These are phyloP conservation scores for Laspeyria flexula DNA, from an alignment of 2,888 invertebrate genomes.

Conservation along the genomic window DNA sequence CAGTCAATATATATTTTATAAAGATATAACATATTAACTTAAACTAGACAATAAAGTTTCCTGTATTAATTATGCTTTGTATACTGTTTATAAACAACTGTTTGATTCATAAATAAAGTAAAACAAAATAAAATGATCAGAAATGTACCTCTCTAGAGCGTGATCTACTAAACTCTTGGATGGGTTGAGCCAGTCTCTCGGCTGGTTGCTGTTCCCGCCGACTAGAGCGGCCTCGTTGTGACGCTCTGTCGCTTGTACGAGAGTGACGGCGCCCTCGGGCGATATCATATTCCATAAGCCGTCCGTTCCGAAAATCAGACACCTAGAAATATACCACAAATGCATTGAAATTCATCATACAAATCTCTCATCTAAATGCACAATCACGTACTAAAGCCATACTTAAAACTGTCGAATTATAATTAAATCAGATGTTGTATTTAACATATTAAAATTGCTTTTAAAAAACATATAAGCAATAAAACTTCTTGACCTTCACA, in stretches of 20 bases:
- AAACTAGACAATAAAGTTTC: too few relatives aligned
- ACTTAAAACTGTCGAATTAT: too few relatives aligned
- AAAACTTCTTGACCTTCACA: too few relatives aligned
- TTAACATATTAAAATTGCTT: too few relatives aligned
- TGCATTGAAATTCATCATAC: not conserved
- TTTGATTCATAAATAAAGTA: not conserved
- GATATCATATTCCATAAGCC: conserved; percentile 98
- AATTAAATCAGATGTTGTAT: too few relatives aligned
- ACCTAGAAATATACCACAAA: conserved; percentile 78
- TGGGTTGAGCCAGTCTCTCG: conserved; percentile 93
- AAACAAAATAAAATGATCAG: not conserved
- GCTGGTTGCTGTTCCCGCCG: conserved; percentile 71
- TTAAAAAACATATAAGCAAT: not conserved
- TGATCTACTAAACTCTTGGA: conserved; percentile 95
- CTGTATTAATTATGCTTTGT: too few relatives aligned
- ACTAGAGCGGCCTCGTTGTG: conserved; percentile 90
- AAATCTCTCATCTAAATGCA: too few relatives aligned
- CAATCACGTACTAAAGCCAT: too few relatives aligned
- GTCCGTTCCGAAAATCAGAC: conserved; percentile 98
- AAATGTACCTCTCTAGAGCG: conserved; percentile 87
- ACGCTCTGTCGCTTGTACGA: conserved; percentile 93
- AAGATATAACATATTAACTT: too few relatives aligned
- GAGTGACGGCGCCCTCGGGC: conserved; percentile 92
- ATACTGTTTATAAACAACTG: too few relatives aligned
- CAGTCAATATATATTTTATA: too few relatives aligned